Evolutionary conservation across 2,888 invertebrate genomes (phyloP), one percentile per base, ranked within the genome.

Genomic region (Dolichomitus sp.): DNA sequence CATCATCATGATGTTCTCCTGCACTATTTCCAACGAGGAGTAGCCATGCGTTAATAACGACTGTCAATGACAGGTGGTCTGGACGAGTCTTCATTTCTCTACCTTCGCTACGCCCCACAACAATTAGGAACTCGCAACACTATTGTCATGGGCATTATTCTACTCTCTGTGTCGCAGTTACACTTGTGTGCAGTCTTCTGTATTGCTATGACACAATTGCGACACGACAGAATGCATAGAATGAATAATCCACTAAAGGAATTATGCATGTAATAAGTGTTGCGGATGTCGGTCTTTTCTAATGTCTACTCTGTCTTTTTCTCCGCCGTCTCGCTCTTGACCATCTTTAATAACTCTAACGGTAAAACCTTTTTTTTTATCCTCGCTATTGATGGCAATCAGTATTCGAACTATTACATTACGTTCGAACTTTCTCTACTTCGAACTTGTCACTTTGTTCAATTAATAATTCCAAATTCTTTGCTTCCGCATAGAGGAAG

Each of bases 11-110:
- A 79, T 57, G 9, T 37, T 37, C 7, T 75, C 70, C 61, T 23
- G 33, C 33, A 57, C 75, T 59, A 82, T 84, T 80, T 54, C 66
- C 72, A 40, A 68, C 74, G 81, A 73, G 86, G 85, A 86, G 88
- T 90, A 92, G 87, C 90, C 88, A 90, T 88, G 90, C 89, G 89
- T 92, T 90, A 89, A 89, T 91, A 92, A 92, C 90, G 90, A 89
- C 88, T 89, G 87, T 87, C 88, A 88, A 89, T 89, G 88, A 92
- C 91, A 90, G 91, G 89, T 90, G 91, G 90, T 90, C 88, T 87
- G 84, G 83, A 84, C 74, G 57, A 81, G 66, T 70, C 19, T 68
- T 65, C 61, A 52, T 72, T 75, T 84, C 70, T 50, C 42, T 70
- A 52, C 40, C 57, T 57, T 68, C 61, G 61, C 42, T 42, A 42